phyloP scores from a whole-genome alignment of 2,888 invertebrate genomes.

The Philereme vetulata region DNA sequence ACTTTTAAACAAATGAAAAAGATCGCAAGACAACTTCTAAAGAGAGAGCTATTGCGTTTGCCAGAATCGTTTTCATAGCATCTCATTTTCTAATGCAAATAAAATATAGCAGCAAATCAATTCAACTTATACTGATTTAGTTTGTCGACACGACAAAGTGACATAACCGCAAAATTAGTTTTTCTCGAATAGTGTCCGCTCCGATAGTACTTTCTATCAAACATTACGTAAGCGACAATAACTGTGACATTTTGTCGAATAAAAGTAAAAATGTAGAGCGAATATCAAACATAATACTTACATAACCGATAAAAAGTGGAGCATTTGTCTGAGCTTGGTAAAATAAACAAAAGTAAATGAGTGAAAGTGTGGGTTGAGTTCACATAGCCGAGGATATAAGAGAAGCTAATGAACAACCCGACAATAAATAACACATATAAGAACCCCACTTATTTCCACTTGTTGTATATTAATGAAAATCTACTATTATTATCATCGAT shows the following conservation, averaged over 20 bases:
- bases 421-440: too few relatives aligned
- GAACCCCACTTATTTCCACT: too few relatives aligned
- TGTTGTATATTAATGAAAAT: too few relatives aligned
- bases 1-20: too few relatives aligned
- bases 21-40: not conserved
- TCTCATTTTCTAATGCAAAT: constrained; percentile 4
- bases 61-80: not conserved
- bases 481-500: too few relatives aligned
- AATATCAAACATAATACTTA: constrained; percentile 18
- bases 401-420: not conserved
- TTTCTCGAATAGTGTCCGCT: constrained; percentile 29
- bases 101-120: constrained; percentile 18
- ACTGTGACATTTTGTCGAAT: constrained; percentile 27
- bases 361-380: not conserved
- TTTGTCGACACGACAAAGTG: constrained; percentile 23
- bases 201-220: constrained; percentile 32
- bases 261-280: constrained; percentile 28
- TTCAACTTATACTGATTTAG: constrained; percentile 15
- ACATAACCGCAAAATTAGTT: constrained; percentile 35
- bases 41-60: not conserved
- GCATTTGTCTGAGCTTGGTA: constrained; percentile 1
- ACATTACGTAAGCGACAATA: constrained; percentile 30
- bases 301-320: constrained; percentile 13
- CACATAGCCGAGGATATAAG: too few relatives aligned
- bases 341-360: not conserved